Evolutionary conservation across 2,888 invertebrate species (phyloP), one percentile per base, ranked within the genome.

Genomic region (Loripinus fragilis): DNA sequence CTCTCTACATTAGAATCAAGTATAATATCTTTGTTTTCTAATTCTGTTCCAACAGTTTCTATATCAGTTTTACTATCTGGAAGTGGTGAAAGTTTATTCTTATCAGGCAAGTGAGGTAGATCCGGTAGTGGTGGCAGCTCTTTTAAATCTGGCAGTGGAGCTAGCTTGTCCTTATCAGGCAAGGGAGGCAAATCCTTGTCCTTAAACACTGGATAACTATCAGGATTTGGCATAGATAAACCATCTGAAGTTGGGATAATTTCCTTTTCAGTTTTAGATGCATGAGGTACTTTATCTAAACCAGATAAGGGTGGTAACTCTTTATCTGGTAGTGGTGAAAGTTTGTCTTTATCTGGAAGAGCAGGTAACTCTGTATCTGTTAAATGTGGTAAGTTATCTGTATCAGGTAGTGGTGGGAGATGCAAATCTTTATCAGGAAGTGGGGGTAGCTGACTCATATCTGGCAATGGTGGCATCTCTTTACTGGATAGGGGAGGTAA

Each of bases 61-160:
- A 33, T 5, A 28, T 25, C 55, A 2, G 33, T 60, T 3, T 33
- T 33, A 5, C 60, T 23, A 7, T 30, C 33, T 45, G 67, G 67
- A 15, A 67, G 28, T 42, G 67, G 45, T 23, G 67, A 20, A 42
- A 67, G 67, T 67, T 67, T 67, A n/a, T 67, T 38, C 15, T 35
- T 12, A 45, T 67, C 42, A 41, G 67, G 67, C 28, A 52, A 35
- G 42, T 25, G 60, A 41, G 41, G 30, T 17, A 60, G 38, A 55
- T 76, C 76, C 25, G 70, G 74, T 50, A 74, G 17, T 45, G 78
- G 71, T 33, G 74, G 71, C 20, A 78, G 67, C 25, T 71, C 42
- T 3, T 23, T 28, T 5, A 71, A 67, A 35, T 66, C 68, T 60
- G 76, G 45, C 30, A 76, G 50, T 42, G 74, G 78, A 67, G 74